Evolutionary conservation across 2,113 vertebrate species (phyloP), one percentile per base, ranked within the genome.

Genomic region (Pseudorectes ferrugineus): DNA sequence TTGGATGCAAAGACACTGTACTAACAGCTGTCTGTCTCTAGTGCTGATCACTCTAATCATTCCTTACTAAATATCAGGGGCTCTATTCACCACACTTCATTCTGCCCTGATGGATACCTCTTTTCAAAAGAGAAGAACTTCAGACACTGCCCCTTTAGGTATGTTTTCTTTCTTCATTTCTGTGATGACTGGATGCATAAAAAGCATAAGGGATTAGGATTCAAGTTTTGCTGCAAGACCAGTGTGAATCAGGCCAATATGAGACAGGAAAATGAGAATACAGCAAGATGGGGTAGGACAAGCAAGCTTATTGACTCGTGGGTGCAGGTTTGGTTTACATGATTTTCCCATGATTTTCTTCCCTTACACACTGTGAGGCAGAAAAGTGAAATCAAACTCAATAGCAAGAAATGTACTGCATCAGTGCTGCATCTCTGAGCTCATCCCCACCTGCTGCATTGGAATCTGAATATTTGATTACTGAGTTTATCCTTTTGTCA

Each of bases 251-350:
- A 49, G 26, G 22, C 67, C 48, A 92, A 12, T 43, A 24, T 14
- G 57, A 72, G 23, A 49, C 17, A 38, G 52, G 8, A 65, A 67
- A 75, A 51, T 0, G 2, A 77, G 28, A 66, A 55, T 48, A 43
- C 19, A 61, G 31, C 40, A 52, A 65, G 25, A 16, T 3, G 12
- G 14, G 19, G 10, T 20, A 72, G 35, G 43, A 63, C 9, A 46
- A 22, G 14, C 0, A 2, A 78, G 21, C 7, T 55, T 35, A 48
- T 24, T 0, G 0, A 22, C 14, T 46, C 12, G 1, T 19, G 4
- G 9, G 4, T 63, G 28, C 23, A 54, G 28, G 10, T 8, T 72
- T 59, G 18, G 6, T 74, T 94, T 63, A 75, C 0, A 0, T 14
- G 18, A 58, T 23, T 55, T 78, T 79, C 22, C 54, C 7, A 22